phyloP scores from a whole-genome alignment of 1,140 invertebrate genomes.

The Lepidurus arcticus region DNA sequence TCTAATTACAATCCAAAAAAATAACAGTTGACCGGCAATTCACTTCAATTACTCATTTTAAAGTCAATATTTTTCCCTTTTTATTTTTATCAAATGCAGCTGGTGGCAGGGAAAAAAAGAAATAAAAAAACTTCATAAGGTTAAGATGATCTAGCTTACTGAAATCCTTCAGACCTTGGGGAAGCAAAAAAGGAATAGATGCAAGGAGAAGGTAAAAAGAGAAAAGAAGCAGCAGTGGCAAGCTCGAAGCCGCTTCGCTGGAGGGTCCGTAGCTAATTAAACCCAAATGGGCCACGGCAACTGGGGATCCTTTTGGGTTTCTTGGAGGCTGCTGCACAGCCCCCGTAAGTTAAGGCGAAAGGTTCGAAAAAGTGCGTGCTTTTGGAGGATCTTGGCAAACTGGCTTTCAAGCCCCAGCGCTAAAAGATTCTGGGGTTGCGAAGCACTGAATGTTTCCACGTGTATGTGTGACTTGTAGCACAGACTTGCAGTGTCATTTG shows the following conservation, averaged over 20 bases:
- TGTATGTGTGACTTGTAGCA: constrained; percentile 19
- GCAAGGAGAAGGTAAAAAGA: background rate
- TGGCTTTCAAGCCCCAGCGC: background rate
- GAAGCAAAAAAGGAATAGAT: background rate
- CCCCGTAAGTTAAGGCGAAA: background rate
- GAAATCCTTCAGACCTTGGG: background rate
- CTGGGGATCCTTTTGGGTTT: background rate
- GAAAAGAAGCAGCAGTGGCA: background rate
- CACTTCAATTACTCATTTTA: background rate
- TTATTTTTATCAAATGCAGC: background rate
- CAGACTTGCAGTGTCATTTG: background rate
- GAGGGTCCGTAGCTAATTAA: constrained; percentile 19
- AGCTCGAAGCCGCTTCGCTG: constrained; percentile 8
- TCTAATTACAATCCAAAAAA: background rate
- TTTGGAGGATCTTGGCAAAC: background rate
- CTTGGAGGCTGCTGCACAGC: constrained; percentile 7
- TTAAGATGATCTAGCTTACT: background rate
- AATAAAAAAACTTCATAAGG: background rate
- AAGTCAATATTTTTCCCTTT: background rate
- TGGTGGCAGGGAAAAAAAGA: background rate
- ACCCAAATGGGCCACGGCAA: constrained; percentile 12
- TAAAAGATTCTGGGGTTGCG: background rate
- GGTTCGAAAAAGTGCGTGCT: background rate
- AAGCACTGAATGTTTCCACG: background rate
- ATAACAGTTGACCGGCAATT: background rate